Conservation (phyloP, 2,888 invertebrate species). For the Carabus problematicus region DNA sequence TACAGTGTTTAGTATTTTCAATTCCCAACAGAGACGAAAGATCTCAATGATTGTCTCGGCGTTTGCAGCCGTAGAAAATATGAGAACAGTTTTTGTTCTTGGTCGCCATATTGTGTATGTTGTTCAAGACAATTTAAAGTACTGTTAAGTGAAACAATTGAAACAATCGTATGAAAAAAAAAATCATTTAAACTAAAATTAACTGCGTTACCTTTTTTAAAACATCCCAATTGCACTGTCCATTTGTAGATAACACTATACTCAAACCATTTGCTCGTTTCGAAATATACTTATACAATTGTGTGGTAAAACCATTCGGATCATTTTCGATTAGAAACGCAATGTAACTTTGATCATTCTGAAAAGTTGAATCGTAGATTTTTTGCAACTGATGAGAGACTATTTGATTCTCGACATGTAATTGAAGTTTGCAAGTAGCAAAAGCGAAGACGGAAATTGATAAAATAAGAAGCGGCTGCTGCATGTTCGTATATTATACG, state of each 20-base stretch:
- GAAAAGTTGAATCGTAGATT: slow-evolving; percentile 18
- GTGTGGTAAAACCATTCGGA: slow-evolving; percentile 15
- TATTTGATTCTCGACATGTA: background rate
- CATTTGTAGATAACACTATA: slow-evolving; percentile 11
- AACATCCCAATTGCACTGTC: background rate
- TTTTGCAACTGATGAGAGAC: background rate
- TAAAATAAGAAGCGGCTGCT: no score
- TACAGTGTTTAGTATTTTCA: slow-evolving; percentile 25
- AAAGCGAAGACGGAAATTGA: background rate
- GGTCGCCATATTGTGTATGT: slow-evolving; percentile 24
- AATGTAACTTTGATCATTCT: slow-evolving; percentile 25
- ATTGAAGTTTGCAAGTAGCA: background rate
- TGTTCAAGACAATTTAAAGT: slow-evolving; percentile 30
- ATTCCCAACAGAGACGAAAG: slow-evolving; percentile 24
- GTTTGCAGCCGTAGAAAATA: background rate
- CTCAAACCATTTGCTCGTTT: slow-evolving; percentile 3
- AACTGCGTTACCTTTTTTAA: slow-evolving; percentile 15
- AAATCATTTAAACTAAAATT: background rate
- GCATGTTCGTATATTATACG: no score
- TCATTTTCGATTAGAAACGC: slow-evolving; percentile 26
- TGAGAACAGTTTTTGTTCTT: slow-evolving; percentile 24
- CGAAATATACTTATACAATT: slow-evolving; percentile 23
- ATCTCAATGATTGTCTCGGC: slow-evolving; percentile 11
- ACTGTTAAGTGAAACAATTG: slow-evolving; percentile 7
- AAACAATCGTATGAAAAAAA: slow-evolving; percentile 12